Base-by-base conservation (phyloP, 2,797 vertebrate genomes). In the Aplochiton taeniatus region DNA sequence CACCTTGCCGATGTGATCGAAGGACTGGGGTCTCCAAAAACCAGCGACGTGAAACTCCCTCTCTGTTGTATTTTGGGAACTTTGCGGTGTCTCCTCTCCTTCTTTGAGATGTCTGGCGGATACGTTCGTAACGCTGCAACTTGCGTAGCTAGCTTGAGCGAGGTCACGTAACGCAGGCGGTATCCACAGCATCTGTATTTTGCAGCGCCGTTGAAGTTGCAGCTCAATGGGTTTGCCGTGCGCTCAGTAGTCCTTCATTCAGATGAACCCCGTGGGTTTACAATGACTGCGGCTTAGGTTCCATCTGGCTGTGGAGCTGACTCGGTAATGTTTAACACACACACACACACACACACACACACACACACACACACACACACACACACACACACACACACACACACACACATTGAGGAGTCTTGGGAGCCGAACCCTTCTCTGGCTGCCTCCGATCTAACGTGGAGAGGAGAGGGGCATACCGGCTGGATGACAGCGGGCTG, bases 1-100 rank as follows among this genome's bases (percentile, higher is more conserved):
- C 73, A 75, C 83, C 83, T 79, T 66, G 77, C 63, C 73, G 19
- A 0, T 58, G 77, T 80, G 77, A 82, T 75, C 68, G 75, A 83
- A 60, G 78, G 73, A 41, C 62, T 9, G 2, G 47, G 17, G 59
- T 52, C 58, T 73, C 65, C 41, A 16, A 50, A 47, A 58, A 61
- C 8, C 14, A 13, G 47, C 61, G n/a, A 11, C 13, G 16, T 11
- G 17, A 19, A 60, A 60, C 44, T 60, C 58, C 46, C 12, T 11
- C 8, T 60, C 8, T 10, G 48, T 2, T 10, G 16, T 9, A 17
- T 14, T 44, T 11, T 31, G 31, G 31, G 31, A 31, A 31, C 31
- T 31, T 31, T 31, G 31, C n/a, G n/a, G n/a, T n/a, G n/a, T n/a
- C n/a, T n/a, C n/a, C n/a, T n/a, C n/a, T n/a, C 31, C 31, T 31